Base-by-base conservation (phyloP, 35 echinoderm and acorn worm species). In the Ophioderma brevispina region DNA sequence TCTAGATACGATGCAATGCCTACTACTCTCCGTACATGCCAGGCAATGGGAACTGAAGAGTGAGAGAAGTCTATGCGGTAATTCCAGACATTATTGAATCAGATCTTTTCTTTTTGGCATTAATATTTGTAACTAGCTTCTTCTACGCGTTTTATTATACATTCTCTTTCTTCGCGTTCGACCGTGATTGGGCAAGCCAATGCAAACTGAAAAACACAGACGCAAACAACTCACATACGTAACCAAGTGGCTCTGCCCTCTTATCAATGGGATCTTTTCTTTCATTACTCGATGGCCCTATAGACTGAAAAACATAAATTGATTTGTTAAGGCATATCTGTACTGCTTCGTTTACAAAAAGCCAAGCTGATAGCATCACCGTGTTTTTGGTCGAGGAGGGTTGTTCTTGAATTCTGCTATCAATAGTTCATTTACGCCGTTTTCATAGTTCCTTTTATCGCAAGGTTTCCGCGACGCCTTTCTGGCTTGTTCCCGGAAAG, bases 401-500 rank as follows among this genome's bases (percentile, higher is more conserved):
- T 25, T 70, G 6, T 70, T 70, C 59, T 70, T 70, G 59, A 70
- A 70, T 70, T 70, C 59, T 70, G 59, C 59, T 30, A 25, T 70
- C 3, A 70, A 70, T 70, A 70, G 59, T 70, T 70, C n/a, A 70
- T 70, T 70, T 70, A 70, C n/a, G 59, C 59, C 10, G n/a, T n/a
- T 70, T 70, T 25, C 10, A 25, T 25, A 70, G 59, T 70, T 30
- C 15, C 15, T 70, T 70, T 70, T 70, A 70, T 25, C 10, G 59
- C 17, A 70, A 70, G 59, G 59, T 70, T 70, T 70, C n/a, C 15
- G 15, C 3, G 28, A 70, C 10, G 15, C 4, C 10, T 70, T 30
- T 3, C 8, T 52, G 59, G 59, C 5, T 6, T 70, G 59, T 70
- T 70, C 28, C n/a, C 3, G 2, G n/a, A 25, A 70, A 18, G n/a